Base-by-base conservation (phyloP, 2,113 vertebrate species). In the Columba janthina region DNA sequence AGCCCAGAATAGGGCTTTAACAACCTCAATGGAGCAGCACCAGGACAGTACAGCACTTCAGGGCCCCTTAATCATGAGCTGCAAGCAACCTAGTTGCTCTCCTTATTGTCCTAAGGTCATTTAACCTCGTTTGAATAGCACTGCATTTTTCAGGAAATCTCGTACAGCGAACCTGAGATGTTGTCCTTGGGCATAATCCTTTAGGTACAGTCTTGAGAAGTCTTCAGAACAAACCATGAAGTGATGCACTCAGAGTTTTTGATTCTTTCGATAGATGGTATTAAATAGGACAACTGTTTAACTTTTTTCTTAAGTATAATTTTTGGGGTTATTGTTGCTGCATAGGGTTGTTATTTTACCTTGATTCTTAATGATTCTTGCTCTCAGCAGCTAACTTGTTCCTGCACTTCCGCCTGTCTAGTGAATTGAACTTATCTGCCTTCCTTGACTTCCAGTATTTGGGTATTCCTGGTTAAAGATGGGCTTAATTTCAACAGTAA, bases 1-100 rank as follows among this genome's bases (percentile, higher is more conserved):
- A 50, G 38, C 3, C 3, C 5, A 48, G 20, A 58, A 20, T 0
- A 58, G 15, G 5, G 1, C 0, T 46, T 85, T 65, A 73, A 36
- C 12, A 60, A 46, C 10, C 5, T 1, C 1, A 78, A 57, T 34
- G 29, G 48, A n/a, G 5, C 5, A 42, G 21, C 46, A 62, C 9
- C 42, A 15, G 17, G 18, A 38, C 8, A 66, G 57, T 29, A 28
- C 0, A 71, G 24, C 5, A 36, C 7, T 65, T 73, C 11, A 46
- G 8, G 19, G 2, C 28, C 85, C 28, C 50, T 56, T 19, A 60
- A 29, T 60, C 6, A 44, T 26, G 40, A 58, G 5, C 2, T 53
- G 25, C 22, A 66, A 42, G 29, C 21, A 67, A 50, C 10, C 10
- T 10, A 10, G 50, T 17, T 56, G 18, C 38, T 40, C 29, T 73